These are phyloP conservation scores for Montipora efflorescens DNA, from an alignment of 64 coral and sea anemone species.

Conservation along the genomic window DNA sequence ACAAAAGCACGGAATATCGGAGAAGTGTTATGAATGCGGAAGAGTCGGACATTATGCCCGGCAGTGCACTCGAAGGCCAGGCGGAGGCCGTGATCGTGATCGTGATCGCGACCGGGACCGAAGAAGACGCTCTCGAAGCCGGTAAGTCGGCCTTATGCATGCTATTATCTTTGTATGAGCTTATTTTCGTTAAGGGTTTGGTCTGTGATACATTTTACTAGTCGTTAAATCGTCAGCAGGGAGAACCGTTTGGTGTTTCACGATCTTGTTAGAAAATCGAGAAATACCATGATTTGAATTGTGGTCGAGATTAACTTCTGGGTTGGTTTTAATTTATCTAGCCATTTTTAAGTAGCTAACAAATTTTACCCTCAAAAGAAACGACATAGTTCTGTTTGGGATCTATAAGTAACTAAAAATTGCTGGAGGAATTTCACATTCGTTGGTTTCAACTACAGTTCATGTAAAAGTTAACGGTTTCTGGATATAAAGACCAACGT, in stretches of 20 bases:
- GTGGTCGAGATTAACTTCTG: too few relatives aligned
- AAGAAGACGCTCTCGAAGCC: constrained; percentile 11
- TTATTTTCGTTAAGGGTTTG: too few relatives aligned
- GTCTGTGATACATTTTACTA: too few relatives aligned
- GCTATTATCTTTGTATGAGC: neutral
- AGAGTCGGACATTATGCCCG: constrained; percentile 95
- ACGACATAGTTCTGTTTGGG: too few relatives aligned
- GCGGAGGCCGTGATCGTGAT: constrained; percentile 49
- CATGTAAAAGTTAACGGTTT: too few relatives aligned
- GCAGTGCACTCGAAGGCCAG: constrained; percentile 70
- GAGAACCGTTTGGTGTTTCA: too few relatives aligned
- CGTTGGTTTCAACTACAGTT: neutral
- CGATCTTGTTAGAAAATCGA: neutral
- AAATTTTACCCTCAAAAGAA: too few relatives aligned
- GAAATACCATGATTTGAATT: neutral
- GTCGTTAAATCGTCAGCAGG: neutral
- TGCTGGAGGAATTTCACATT: too few relatives aligned
- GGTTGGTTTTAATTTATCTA: too few relatives aligned
- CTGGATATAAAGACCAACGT: too few relatives aligned
- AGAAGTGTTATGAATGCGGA: constrained; percentile 97
- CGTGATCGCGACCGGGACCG: constrained; percentile 31
- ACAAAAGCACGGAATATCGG: constrained; percentile 72
- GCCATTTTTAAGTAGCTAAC: too few relatives aligned
- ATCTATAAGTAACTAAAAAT: too few relatives aligned
- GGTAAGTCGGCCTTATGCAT: neutral